These are phyloP conservation scores for Neogobius melanostomus DNA, from an alignment of 2,113 vertebrate species.

Conservation along the genomic window DNA sequence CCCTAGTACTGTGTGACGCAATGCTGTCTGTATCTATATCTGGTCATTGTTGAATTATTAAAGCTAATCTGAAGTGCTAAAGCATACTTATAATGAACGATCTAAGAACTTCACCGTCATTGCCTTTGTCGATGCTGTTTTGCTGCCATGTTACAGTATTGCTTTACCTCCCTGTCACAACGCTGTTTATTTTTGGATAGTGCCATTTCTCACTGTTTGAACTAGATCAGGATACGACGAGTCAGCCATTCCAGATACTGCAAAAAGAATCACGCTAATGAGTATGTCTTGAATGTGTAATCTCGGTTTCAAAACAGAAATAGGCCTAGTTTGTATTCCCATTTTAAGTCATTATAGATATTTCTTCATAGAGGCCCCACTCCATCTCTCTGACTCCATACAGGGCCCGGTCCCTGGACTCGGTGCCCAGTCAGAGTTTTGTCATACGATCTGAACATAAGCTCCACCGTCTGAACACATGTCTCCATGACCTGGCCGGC, in stretches of 20 bases:
- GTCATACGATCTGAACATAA: constrained; percentile 62
- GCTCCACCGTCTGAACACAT: constrained; percentile 70
- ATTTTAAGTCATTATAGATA: too few relatives aligned
- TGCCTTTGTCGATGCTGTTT: constrained; percentile 46
- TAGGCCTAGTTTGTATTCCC: too few relatives aligned
- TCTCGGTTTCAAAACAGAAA: too few relatives aligned
- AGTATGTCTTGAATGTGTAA: too few relatives aligned
- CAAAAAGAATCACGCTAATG: too few relatives aligned
- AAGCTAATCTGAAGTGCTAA: too few relatives aligned
- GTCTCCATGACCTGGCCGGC: constrained; percentile 60
- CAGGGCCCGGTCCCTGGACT: constrained; percentile 42
- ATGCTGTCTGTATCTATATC: too few relatives aligned
- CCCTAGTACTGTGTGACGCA: too few relatives aligned
- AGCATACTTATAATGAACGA: background rate
- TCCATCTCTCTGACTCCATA: constrained; percentile 49
- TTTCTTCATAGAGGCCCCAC: background rate
- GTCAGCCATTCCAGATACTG: background rate
- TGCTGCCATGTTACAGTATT: constrained; percentile 47
- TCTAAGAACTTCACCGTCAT: constrained; percentile 43
- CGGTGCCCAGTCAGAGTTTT: constrained; percentile 43
- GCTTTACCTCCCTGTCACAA: constrained; percentile 50
- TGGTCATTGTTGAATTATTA: too few relatives aligned
- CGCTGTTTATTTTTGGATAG: constrained; percentile 43
- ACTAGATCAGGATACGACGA: constrained; percentile 30
- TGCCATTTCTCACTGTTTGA: background rate